Base-by-base conservation (phyloP, 1,140 invertebrate species). In the Phymorhynchus buccinoides region DNA sequence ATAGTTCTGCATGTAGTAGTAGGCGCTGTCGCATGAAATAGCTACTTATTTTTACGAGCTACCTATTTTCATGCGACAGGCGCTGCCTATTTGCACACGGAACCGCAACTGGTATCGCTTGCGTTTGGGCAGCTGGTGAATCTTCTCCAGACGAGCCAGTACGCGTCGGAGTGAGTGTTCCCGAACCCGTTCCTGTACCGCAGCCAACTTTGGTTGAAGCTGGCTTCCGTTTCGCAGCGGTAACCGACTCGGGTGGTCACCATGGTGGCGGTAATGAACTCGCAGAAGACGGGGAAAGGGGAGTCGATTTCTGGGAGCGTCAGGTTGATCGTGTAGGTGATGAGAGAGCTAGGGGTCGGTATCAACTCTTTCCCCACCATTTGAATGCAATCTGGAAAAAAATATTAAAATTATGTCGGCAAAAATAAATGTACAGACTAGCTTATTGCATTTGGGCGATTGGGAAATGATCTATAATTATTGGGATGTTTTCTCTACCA, bases 101-200 rank as follows among this genome's bases (percentile, higher is more conserved):
- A 84, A 84, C 37, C 73, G 68, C 18, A 73, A n/a, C 30, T 44
- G 35, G 62, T 44, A 48, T 6, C 27, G 30, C 22, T 32, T 39
- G 73, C 39, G 42, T 18, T 30, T 30, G 48, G 82, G 48, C 30
- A 80, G 52, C 79, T 56, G 44, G 79, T 84, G 48, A 9, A 84
- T 12, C 44, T 84, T 78, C 73, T 84, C 83, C 83, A 84, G 77
- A 18, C 83, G 16, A 84, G 73, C 73, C 73, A 84, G 52, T 79
- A 52, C n/a, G 52, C 48, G 7, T 22, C 22, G n/a, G 6, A 42
- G 68, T 14, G n/a, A 3, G 41, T 42, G 3, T n/a, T 32, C 1
- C 83, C 83, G 52, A 84, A 84, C 7, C 83, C 83, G 52, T 56
- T 48, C 16, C 44, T 41, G 75, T 84, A 84, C 41, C 79, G 75